Evolutionary conservation across 2,113 vertebrate species (phyloP).

Genomic region (Entomyzon cyanotis): DNA sequence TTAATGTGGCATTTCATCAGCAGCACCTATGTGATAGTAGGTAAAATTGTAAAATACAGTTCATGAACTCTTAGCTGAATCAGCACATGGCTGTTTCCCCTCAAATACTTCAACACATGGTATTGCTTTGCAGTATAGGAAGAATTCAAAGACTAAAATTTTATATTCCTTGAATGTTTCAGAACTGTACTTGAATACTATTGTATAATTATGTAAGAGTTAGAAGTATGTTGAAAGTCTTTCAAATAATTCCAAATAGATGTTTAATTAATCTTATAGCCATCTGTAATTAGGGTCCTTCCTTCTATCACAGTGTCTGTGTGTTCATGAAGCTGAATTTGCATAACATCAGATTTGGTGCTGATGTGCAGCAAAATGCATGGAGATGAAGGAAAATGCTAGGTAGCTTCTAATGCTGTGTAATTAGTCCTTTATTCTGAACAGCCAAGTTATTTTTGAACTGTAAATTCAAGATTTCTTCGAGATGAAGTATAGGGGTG

Average conservation of each 20-base stretch:
- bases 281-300: not conserved
- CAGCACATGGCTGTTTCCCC: rapidly evolving
- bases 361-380: not conserved
- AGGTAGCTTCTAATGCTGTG: not conserved
- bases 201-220: not conserved
- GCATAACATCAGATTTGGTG: not conserved
- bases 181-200: not conserved
- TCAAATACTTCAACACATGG: not conserved
- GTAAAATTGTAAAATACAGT: not conserved
- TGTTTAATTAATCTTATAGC: not conserved
- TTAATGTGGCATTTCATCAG: not conserved
- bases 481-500: not conserved
- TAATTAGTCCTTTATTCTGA: not conserved
- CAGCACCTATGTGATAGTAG: not conserved
- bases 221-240: not conserved
- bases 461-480: not conserved
- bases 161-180: not conserved
- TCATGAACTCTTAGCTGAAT: not conserved
- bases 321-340: not conserved
- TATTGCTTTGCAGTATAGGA: not conserved
- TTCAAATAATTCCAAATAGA: not conserved
- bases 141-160: not conserved
- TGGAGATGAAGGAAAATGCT: not conserved
- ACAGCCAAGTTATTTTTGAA: not conserved
- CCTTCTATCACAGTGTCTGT: not conserved